Evolutionary conservation across 2,888 invertebrate species (phyloP).

Genomic region (Phaedon cochleariae): DNA sequence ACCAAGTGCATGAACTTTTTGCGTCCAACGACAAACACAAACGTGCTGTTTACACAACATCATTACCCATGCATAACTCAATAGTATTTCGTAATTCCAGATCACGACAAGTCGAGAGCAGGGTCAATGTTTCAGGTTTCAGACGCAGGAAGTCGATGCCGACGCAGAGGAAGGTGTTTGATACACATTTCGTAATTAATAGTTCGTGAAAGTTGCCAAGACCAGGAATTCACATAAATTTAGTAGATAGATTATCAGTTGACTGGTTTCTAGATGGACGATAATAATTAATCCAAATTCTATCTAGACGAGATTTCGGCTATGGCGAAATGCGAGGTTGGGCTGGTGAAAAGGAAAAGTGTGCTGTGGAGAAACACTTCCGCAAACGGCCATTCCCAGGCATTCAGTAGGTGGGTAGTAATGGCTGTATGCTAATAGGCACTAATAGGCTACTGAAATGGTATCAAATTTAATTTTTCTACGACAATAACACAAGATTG

Average conservation of each 20-base stretch:
- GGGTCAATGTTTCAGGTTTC: conserved; percentile 21
- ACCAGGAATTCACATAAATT: conserved; percentile 11
- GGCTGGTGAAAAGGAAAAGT: not conserved
- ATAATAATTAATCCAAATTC: not conserved
- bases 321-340: not conserved
- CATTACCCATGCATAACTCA: too few species aligned
- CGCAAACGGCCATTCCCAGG: not conserved
- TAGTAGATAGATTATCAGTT: conserved; percentile 4
- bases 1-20: too few species aligned
- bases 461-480: too few species aligned
- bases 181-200: conserved; percentile 13
- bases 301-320: not conserved
- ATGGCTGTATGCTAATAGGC: too few species aligned
- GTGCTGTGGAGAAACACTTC: not conserved
- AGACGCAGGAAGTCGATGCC: conserved; percentile 9
- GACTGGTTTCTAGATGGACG: not conserved
- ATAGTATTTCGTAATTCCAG: not conserved
- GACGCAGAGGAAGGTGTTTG: conserved; percentile 8
- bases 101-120: not conserved
- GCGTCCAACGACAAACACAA: too few species aligned
- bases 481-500: too few species aligned
- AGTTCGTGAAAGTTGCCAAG: conserved; percentile 14
- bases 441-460: too few species aligned
- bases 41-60: too few species aligned
- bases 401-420: too few species aligned